Base-by-base conservation (phyloP, 2,113 vertebrate genomes). In the Vulpes vulpes region DNA sequence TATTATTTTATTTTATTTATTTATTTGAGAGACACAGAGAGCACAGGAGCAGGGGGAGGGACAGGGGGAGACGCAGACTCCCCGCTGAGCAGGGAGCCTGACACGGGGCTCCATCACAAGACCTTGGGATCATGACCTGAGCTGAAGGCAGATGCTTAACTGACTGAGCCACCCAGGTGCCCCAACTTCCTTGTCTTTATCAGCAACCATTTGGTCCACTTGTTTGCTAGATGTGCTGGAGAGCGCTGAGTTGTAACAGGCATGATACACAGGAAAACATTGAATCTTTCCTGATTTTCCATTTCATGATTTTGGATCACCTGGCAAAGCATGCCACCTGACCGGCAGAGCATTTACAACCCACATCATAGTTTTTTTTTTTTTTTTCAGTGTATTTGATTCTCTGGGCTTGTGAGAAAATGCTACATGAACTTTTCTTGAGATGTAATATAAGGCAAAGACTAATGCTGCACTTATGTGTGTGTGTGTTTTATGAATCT, bases 341-440 rank as follows among this genome's bases (percentile, higher is more conserved):
- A 53, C 4, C 55, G 51, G 14, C 74, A 64, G 80, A 76, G 62
- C 83, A 32, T 88, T 81, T 49, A 5, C 84, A 80, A 81, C n/a
- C n/a, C 27, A 20, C 51, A 59, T 38, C 5, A 4, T 69, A 11
- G 20, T 16, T 87, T 38, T 32, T 69, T 78, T 67, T 67, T 71
- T 35, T 35, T 35, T 79, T 60, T 27, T 43, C 25, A 38, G 0
- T 84, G 20, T 60, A 51, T 91, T 83, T 89, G 55, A 67, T 43
- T 89, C 49, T 73, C 6, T 67, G 38, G 57, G 7, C 85, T 85
- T 38, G 2, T 91, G 78, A 79, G n/a, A 73, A 94, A 94, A 87
- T 62, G 9, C 35, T 59, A 0, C 76, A 5, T 43, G 35, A 89
- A 30, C 19, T 89, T 81, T 19, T 16, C 38, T 32, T 87, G 73